Conservation (phyloP, 2,113 vertebrate genomes). For the Rhea americana region DNA sequence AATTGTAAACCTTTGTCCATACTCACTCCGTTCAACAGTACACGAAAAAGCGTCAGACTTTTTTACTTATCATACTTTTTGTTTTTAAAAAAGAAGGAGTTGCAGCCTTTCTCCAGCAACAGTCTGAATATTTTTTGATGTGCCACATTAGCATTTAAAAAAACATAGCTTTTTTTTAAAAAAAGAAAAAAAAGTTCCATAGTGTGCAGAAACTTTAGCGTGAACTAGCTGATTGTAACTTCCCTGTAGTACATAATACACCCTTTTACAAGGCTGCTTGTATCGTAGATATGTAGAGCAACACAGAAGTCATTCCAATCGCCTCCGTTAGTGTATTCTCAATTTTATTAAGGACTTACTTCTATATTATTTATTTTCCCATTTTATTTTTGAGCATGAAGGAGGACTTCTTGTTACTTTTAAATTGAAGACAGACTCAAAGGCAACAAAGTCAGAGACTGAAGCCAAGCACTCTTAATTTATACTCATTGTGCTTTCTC, state of each 20-base stretch:
- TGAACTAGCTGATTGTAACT: neutral
- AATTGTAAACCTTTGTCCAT: neutral
- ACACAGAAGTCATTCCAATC: neutral
- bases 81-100: neutral
- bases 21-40: neutral
- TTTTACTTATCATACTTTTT: neutral
- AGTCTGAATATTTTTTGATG: neutral
- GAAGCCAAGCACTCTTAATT: neutral
- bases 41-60: neutral
- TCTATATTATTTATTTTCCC: neutral
- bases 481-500: neutral
- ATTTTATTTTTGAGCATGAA: neutral
- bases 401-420: neutral
- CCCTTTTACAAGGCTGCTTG: neutral
- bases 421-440: slow-evolving; percentile 40
- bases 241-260: neutral
- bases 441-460: neutral
- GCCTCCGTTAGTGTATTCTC: neutral
- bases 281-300: neutral
- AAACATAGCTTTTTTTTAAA: neutral
- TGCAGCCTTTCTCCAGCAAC: neutral
- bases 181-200: neutral
- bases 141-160: neutral
- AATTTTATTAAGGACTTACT: neutral
- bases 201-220: neutral